Percentiles rank a stretch among this genome's conserved stretches.
These are phyloP conservation scores for Goniozus legneri DNA, from an alignment of 1,140 invertebrate species.

Conservation along the genomic window DNA sequence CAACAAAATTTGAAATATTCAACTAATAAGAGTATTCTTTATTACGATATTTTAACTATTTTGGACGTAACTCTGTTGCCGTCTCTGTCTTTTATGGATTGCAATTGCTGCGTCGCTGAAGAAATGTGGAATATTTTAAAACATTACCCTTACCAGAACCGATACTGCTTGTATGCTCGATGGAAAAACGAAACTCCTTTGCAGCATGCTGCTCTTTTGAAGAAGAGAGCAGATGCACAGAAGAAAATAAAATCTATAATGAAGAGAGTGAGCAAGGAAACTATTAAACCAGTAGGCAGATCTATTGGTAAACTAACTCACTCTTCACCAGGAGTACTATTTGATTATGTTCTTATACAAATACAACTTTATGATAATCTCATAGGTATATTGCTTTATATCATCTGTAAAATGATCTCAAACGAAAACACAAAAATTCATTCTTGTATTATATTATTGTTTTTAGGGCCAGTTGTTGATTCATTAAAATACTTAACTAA, in stretches of 20 bases:
- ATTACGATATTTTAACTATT: conserved; percentile 79
- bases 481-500: conserved; percentile 95
- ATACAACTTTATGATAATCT: conserved; percentile 98
- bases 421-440: conserved; percentile 5
- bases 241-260: conserved; percentile 95
- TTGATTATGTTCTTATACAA: conserved; percentile 91
- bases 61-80: conserved; percentile 87
- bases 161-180: conserved; percentile 86
- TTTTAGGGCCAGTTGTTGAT: conserved; percentile 85
- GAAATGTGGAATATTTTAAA: conserved; percentile 93
- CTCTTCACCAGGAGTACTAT: conserved; percentile 89
- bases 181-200: conserved; percentile 91
- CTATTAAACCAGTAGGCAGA: conserved; percentile 93
- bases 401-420: background rate
- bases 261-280: conserved; percentile 98
- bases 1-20: conserved; percentile 42
- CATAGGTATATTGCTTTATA: conserved; percentile 56
- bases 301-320: conserved; percentile 96
- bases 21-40: conserved; percentile 53
- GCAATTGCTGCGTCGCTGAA: conserved; percentile 93
- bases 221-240: conserved; percentile 77
- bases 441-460: conserved; percentile 28
- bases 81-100: conserved; percentile 84
- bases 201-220: conserved; percentile 77
- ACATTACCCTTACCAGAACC: conserved; percentile 86